Percentiles rank a stretch among this genome's conserved stretches.
Evolutionary conservation across 2,888 invertebrate species (phyloP).

Genomic region (Liopterus haemorrhoidalis): DNA sequence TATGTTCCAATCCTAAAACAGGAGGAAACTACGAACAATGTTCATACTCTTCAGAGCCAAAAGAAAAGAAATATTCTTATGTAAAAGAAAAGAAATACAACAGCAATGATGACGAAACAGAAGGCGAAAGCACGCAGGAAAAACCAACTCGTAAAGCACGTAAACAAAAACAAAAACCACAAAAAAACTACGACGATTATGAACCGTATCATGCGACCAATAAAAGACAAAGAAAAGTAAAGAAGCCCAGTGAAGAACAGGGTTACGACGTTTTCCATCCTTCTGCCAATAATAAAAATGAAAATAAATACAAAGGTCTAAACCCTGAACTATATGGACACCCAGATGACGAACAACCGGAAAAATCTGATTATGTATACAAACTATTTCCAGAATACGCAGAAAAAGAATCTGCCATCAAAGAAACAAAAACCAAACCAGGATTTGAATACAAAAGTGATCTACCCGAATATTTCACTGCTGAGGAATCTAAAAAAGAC

Average conservation of each 20-base stretch:
- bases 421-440: slow-evolving; percentile 48
- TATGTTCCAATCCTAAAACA: slow-evolving; percentile 68
- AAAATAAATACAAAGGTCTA: slow-evolving; percentile 21
- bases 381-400: slow-evolving; percentile 45
- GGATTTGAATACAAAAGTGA: slow-evolving; percentile 33
- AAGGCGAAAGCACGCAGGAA: slow-evolving; percentile 45
- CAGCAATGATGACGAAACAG: slow-evolving; percentile 53
- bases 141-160: slow-evolving; percentile 27
- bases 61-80: slow-evolving; percentile 64
- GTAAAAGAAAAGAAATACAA: slow-evolving; percentile 59
- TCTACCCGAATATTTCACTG: slow-evolving; percentile 37
- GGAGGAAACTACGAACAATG: slow-evolving; percentile 75
- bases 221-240: slow-evolving; percentile 20
- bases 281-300: slow-evolving; percentile 32
- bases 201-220: slow-evolving; percentile 17
- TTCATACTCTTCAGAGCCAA: slow-evolving; percentile 68
- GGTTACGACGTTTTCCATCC: slow-evolving; percentile 37
- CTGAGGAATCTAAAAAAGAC: slow-evolving; percentile 57
- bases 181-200: slow-evolving; percentile 18
- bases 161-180: slow-evolving; percentile 14
- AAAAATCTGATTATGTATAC: slow-evolving; percentile 42
- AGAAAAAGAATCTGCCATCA: slow-evolving; percentile 40
- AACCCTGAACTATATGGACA: slow-evolving; percentile 32
- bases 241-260: slow-evolving; percentile 27
- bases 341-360: slow-evolving; percentile 19